phyloP scores from a whole-genome alignment of 2,113 vertebrate genomes.

The Macaca fascicularis region T2T-MFA8v1.1 NC_088384.1:65350501-65351000 shows the following conservation, averaged over 20 bases:
- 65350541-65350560: background rate
- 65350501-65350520: no score
- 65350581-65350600: background rate
- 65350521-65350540: background rate
- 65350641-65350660: background rate
- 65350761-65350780: background rate
- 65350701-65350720: background rate
- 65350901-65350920: background rate
- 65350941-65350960: background rate
- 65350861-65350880: background rate
- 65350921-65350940: background rate
- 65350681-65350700: background rate
- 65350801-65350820: background rate
- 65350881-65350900: background rate
- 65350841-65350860: background rate
- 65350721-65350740: background rate
- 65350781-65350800: background rate
- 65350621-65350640: background rate
- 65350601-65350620: background rate
- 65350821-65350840: background rate
- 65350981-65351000: background rate
- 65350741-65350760: background rate
- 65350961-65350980: fast-evolving
- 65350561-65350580: background rate
- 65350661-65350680: background rate